Base-by-base conservation (phyloP, 2,113 vertebrate genomes). In the Egretta garzetta region DNA sequence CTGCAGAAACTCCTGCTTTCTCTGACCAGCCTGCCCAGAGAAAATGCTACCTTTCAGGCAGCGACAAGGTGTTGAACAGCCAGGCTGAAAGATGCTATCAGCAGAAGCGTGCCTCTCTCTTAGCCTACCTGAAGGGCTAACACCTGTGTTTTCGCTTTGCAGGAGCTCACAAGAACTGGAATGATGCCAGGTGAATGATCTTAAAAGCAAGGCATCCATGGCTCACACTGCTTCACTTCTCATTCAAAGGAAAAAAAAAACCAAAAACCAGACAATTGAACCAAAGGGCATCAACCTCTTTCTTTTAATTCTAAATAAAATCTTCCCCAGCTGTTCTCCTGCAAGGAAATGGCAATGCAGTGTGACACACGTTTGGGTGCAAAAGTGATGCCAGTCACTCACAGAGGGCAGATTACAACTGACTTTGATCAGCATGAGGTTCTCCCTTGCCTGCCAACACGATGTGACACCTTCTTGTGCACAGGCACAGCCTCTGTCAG, bases 371-470 rank as follows among this genome's bases (percentile, higher is more conserved):
- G 5, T 79, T 79, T 71, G 66, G 76, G 73, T 72, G 49, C 39
- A 45, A 58, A 74, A 80, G 76, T 2, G 4, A 62, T 0, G 5
- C 41, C 67, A 24, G 17, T 75, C 70, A 22, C 39, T 88, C 60
- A 47, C 18, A 18, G 58, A 70, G 52, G 77, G 73, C 12, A 70
- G 81, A 93, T 55, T 63, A 49, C 62, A 33, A 13, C 49, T 73
- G 95, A 22, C 87, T 96, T 81, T 19, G 66, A 63, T 39, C 9
- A 5, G 70, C 4, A n/a, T 1, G 35, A 76, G 77, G 28, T 6
- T 88, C 41, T 88, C 70, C 74, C 12, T 59, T 49, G 66, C 58
- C 79, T 94, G 74, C 90, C 87, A 93, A 76, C 62, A 15, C 7
- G 10, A 80, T 66, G 66, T 88, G 95, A 86, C 62, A 52, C 93